Conservation (phyloP, 2,888 invertebrate genomes). For the Tinea semifulvella region DNA sequence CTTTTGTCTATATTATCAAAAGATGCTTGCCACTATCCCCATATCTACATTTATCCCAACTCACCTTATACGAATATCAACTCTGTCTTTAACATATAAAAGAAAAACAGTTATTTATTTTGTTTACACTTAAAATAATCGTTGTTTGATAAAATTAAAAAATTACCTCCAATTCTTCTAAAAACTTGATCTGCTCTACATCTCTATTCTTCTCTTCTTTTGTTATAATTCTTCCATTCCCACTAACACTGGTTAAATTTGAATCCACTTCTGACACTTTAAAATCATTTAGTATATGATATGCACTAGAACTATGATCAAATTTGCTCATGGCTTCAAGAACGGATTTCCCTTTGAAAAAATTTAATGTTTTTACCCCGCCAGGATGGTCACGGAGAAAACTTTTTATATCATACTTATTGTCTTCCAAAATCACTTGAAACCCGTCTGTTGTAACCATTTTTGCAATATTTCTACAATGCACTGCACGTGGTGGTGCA, state of each 20-base stretch:
- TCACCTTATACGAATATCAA: no score
- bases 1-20: no score
- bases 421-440: slow-evolving; percentile 46
- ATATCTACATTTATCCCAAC: no score
- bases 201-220: slow-evolving; percentile 34
- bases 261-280: slow-evolving; percentile 46
- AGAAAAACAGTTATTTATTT: no score
- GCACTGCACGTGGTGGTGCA: not conserved
- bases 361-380: slow-evolving; percentile 70
- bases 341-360: slow-evolving; percentile 64
- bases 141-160: no score
- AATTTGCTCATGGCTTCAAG: slow-evolving; percentile 60
- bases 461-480: not conserved
- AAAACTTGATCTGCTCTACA: slow-evolving; percentile 38
- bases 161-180: slow-evolving; percentile 58
- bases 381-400: slow-evolving; percentile 80
- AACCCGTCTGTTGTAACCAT: slow-evolving; percentile 28
- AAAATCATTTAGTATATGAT: slow-evolving; percentile 71
- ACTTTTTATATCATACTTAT: slow-evolving; percentile 69
- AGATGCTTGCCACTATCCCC: no score
- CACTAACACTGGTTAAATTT: slow-evolving; percentile 48
- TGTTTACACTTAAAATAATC: no score
- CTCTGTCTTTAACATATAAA: no score
- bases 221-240: slow-evolving; percentile 46
- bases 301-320: slow-evolving; percentile 71